Evolutionary conservation across 2,888 invertebrate species (phyloP), one percentile per base, ranked within the genome.

Genomic region (Acanthopleura granulata): DNA sequence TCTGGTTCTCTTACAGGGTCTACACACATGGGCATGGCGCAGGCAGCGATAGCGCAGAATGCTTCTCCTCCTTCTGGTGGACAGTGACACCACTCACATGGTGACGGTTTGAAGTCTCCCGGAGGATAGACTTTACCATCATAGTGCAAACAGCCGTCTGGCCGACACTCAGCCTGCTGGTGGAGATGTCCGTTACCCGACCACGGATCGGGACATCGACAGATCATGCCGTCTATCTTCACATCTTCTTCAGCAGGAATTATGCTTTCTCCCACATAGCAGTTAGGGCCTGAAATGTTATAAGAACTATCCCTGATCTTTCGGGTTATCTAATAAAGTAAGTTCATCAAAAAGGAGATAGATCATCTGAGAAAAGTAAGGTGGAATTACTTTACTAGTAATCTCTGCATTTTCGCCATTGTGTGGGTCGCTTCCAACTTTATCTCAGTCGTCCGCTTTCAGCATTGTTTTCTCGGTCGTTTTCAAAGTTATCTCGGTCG

Each of bases 211-310:
- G 22, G 27, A 66, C 66, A 66, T 66, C 66, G 6, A 66, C 66
- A 66, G 3, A 27, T 25, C 22, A 16, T 27, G 14, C 29, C 66
- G 6, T 25, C 66, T 16, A 27, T 25, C 6, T 22, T 27, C 25
- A 66, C 66, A 27, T 66, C 66, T 27, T 66, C 25, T 6, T 25
- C 66, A 22, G 29, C 66, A 16, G 66, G 66, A 25, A 66, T 66
- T 22, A 66, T 66, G 3, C 6, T 66, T 18, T 66, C 29, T 16
- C 66, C 66, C 29, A 27, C 29, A 27, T 66, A 66, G 29, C 66
- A 66, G 66, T 66, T 66, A 27, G 25, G 66, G 29, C 66, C 66
- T 66, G 66, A 9, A 40, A 40, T 40, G 9, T n/a, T n/a, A n/a
- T n/a, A n/a, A n/a, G n/a, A n/a, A n/a, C n/a, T n/a, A n/a, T n/a